These are phyloP conservation scores for Trichonephila clavata DNA, from an alignment of 1,140 invertebrate species.

Conservation along the genomic window DNA sequence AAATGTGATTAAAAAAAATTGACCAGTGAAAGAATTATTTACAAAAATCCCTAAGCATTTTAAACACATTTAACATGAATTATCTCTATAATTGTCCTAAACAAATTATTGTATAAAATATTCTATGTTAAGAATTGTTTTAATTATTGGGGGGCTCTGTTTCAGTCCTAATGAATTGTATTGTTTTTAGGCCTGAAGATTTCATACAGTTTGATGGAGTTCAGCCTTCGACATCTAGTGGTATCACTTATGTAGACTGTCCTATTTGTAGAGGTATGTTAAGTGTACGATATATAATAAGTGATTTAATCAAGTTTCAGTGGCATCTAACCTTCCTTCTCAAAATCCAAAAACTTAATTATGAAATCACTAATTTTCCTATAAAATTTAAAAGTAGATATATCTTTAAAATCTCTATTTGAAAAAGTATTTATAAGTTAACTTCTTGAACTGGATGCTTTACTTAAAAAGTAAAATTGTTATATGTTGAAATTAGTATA, in stretches of 20 bases:
- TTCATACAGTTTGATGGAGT: slow-evolving; percentile 29
- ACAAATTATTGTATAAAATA: too few species aligned
- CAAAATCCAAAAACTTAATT: background rate
- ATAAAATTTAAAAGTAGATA: background rate
- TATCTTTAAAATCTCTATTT: background rate
- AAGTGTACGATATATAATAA: background rate
- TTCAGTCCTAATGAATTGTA: background rate
- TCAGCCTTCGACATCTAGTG: slow-evolving; percentile 19
- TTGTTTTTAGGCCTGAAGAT: slow-evolving; percentile 9
- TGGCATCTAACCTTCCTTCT: too few species aligned
- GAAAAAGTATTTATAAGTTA: background rate
- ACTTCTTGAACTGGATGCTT: background rate
- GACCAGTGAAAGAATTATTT: too few species aligned
- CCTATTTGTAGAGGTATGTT: slow-evolving; percentile 15
- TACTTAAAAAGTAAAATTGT: background rate
- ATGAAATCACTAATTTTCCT: background rate
- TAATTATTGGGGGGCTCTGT: too few species aligned
- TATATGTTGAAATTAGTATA: too few species aligned
- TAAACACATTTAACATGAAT: too few species aligned
- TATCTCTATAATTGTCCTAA: too few species aligned
- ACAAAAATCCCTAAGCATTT: too few species aligned
- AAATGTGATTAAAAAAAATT: too few species aligned
- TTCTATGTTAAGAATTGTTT: too few species aligned
- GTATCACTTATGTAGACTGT: background rate
- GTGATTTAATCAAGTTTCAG: background rate